phyloP scores from a whole-genome alignment of 2,888 invertebrate genomes.

The Selenia dentaria region DNA sequence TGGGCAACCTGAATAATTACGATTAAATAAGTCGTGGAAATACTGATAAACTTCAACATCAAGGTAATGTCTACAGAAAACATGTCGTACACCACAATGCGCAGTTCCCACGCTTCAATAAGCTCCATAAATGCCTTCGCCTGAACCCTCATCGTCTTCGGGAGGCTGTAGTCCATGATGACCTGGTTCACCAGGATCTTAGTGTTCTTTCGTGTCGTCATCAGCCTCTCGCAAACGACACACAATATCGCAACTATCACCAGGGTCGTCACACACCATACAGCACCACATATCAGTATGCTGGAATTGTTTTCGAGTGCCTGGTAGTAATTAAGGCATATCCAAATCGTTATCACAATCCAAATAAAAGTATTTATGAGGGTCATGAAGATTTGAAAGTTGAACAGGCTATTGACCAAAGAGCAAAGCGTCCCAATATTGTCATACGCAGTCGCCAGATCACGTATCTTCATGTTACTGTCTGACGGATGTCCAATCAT shows the following conservation, averaged over 20 bases:
- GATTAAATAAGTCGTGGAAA: not conserved
- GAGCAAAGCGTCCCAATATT: not conserved
- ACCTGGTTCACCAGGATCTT: not conserved
- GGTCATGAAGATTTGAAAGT: not conserved
- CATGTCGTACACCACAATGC: slow-evolving; percentile 10
- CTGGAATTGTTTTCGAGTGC: not conserved
- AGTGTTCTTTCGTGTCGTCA: not conserved
- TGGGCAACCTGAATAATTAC: not conserved
- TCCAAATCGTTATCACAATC: not conserved
- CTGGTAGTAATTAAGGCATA: not conserved
- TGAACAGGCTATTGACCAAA: not conserved
- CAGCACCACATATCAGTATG: not conserved
- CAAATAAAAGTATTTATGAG: not conserved
- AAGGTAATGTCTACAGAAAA: slow-evolving; percentile 10
- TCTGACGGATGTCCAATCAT: not conserved
- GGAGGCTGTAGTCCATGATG: not conserved
- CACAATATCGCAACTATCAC: not conserved
- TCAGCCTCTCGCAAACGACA: not conserved
- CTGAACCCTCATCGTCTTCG: not conserved
- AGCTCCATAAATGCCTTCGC: slow-evolving; percentile 14
- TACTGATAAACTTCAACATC: slow-evolving; percentile 13
- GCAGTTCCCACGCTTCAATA: slow-evolving; percentile 12
- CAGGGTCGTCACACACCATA: not conserved
- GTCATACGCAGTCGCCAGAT: not conserved
- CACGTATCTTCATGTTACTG: not conserved